Percentiles rank a stretch among this genome's conserved stretches.
phyloP scores from a whole-genome alignment of 2,888 invertebrate species.

The Alloplasta piceator region DNA sequence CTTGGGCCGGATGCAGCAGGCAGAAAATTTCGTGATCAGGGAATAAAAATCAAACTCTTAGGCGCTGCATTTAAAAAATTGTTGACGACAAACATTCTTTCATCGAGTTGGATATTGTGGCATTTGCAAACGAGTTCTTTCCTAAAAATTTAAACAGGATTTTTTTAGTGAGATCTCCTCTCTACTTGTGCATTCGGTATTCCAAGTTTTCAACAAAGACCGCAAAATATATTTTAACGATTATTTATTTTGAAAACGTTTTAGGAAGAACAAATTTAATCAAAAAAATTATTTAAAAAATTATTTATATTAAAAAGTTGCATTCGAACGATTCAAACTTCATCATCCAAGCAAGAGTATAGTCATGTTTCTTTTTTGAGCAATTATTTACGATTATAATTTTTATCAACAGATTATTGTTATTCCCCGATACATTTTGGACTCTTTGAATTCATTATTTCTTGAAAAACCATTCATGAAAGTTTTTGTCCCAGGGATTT shows the following conservation, averaged over 20 bases:
- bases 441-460: neutral
- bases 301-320: no score
- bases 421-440: neutral
- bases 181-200: no score
- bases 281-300: no score
- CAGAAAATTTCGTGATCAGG: slow-evolving; percentile 36
- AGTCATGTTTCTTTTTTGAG: neutral
- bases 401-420: neutral
- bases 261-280: no score
- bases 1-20: slow-evolving; percentile 49
- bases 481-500: neutral
- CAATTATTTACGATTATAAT: neutral
- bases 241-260: no score
- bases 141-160: no score
- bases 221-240: no score
- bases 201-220: no score
- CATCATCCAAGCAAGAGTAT: no score
- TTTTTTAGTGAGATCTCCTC: no score
- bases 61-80: neutral
- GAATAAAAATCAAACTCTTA: slow-evolving; percentile 9
- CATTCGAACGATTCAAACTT: no score
- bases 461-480: neutral
- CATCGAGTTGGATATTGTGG: neutral
- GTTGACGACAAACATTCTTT: neutral
- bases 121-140: no score